Evolutionary conservation across 2,113 vertebrate genomes (phyloP).

Genomic region (Halichoerus grypus): DNA sequence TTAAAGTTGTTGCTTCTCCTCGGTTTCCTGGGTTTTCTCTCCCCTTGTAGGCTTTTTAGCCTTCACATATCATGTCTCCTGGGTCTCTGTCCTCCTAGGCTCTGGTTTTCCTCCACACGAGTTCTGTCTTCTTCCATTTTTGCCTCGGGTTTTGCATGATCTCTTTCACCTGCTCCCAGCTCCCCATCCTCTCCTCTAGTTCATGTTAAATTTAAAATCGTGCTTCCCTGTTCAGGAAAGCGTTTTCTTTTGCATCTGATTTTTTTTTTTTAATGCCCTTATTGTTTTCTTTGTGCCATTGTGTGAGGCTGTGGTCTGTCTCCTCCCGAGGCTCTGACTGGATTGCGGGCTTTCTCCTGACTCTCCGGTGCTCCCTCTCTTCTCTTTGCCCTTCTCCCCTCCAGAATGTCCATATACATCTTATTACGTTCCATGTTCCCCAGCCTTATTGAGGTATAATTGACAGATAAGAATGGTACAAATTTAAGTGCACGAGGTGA

Average conservation of each 20-base stretch:
- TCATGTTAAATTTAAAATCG: slow-evolving; percentile 40
- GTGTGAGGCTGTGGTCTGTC: not conserved
- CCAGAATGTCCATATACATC: not conserved
- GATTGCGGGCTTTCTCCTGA: not conserved
- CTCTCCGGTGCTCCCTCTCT: rapidly evolving
- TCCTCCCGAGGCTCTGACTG: not conserved
- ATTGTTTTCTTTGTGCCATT: not conserved
- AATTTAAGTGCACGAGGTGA: not conserved
- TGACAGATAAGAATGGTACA: not conserved
- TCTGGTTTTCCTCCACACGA: not conserved
- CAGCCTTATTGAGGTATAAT: not conserved
- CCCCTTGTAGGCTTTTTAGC: slow-evolving; percentile 30
- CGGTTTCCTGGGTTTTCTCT: slow-evolving; percentile 20
- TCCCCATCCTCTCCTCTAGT: not conserved
- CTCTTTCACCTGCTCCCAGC: not conserved
- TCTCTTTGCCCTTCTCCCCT: not conserved
- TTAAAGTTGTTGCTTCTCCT: slow-evolving; percentile 46
- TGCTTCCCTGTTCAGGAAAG: not conserved
- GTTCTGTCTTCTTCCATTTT: not conserved
- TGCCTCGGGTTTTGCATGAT: not conserved
- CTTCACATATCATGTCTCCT: not conserved
- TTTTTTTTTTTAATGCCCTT: not conserved
- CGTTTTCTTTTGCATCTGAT: not conserved
- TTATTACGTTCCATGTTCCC: not conserved
- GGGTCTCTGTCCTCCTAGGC: not conserved